phyloP scores from a whole-genome alignment of 2,888 invertebrate species.

The Muschampia plurimacula region DNA sequence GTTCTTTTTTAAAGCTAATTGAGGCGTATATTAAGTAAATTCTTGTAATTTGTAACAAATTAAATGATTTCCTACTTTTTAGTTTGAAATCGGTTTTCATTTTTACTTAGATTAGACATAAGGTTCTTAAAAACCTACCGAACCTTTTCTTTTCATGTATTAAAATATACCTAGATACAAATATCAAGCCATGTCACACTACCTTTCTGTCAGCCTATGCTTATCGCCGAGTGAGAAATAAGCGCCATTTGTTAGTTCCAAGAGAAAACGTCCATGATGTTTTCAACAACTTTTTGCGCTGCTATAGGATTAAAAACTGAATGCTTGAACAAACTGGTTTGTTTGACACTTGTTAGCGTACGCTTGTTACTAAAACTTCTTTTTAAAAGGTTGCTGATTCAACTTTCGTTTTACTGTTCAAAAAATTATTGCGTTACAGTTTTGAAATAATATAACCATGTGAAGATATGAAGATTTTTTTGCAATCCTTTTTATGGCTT shows the following conservation, averaged over 20 bases:
- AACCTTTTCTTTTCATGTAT: no score
- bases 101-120: no score
- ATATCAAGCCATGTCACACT: neutral
- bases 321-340: constrained; percentile 5
- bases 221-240: constrained; percentile 67
- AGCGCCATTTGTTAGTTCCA: constrained; percentile 67
- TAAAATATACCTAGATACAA: neutral
- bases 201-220: constrained; percentile 64
- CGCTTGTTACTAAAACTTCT: constrained; percentile 15
- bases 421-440: neutral
- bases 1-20: no score
- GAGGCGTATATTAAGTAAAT: no score
- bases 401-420: neutral
- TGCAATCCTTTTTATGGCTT: no score
- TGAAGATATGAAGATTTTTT: no score
- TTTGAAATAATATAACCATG: neutral
- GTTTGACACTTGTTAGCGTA: constrained; percentile 16
- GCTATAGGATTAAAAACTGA: constrained; percentile 14
- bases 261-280: constrained; percentile 25
- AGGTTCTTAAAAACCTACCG: no score
- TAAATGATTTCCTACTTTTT: no score
- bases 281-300: constrained; percentile 13
- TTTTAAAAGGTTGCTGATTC: constrained; percentile 4
- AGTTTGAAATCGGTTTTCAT: no score
- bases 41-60: no score